A percentile compares a stretch with the other conserved stretches of the same genome.
Conservation (phyloP, 1,140 invertebrate species). For the Diorhabda elongata region DNA sequence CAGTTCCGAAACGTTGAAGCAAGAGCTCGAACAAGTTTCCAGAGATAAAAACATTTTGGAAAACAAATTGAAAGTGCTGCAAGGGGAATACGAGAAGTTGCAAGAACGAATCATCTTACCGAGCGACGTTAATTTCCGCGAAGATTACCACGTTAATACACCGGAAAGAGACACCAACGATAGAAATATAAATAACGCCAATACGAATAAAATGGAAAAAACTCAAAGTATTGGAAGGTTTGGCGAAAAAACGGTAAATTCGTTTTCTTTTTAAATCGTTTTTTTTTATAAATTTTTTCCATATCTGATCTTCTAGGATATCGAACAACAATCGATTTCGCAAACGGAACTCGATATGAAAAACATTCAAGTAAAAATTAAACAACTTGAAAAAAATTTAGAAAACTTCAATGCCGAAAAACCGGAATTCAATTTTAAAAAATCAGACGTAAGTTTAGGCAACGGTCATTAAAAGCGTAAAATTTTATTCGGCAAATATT, state of each 20-base stretch:
- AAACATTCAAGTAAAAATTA: constrained; percentile 31
- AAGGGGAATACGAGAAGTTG: constrained; percentile 33
- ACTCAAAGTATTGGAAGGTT: no score
- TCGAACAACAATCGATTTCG: constrained; percentile 19
- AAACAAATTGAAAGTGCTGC: constrained; percentile 32
- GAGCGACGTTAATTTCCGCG: constrained; percentile 16
- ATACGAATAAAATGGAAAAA: no score
- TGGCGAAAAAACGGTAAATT: no score
- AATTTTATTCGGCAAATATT: no score
- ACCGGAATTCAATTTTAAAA: neutral
- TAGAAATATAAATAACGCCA: neutral
- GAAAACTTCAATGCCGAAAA: constrained; percentile 23
- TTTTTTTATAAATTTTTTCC: no score
- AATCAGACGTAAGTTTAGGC: neutral
- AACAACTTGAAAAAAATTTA: constrained; percentile 28
- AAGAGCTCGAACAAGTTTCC: constrained; percentile 29
- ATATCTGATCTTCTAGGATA: neutral
- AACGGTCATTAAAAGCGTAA: no score
- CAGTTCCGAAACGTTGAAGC: constrained; percentile 28
- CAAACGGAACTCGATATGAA: constrained; percentile 32
- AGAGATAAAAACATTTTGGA: constrained; percentile 36
- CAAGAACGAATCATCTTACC: constrained; percentile 30
- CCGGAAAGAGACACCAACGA: constrained; percentile 25
- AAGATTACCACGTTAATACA: constrained; percentile 17
- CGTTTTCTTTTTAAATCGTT: no score